Evolutionary conservation across 2,797 vertebrate species (phyloP).

Genomic region (Ctenosaura bakeri): DNA sequence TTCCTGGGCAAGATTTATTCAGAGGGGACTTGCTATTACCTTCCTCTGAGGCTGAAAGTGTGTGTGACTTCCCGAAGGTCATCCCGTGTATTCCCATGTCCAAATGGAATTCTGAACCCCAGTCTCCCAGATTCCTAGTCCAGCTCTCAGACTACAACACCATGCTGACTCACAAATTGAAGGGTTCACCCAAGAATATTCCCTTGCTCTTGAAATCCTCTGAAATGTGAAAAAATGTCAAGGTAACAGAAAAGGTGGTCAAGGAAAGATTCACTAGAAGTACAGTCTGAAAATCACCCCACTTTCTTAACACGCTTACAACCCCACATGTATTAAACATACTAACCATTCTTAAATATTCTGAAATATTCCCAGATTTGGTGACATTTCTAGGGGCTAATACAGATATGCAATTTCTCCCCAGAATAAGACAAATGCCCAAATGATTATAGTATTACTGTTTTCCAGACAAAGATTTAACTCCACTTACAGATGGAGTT

Average conservation of each 20-base stretch:
- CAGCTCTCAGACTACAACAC: not conserved
- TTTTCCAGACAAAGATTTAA: conserved; percentile 15
- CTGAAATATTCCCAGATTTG: not conserved
- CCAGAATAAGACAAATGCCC: no score
- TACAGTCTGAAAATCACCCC: not conserved
- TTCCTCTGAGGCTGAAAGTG: no score
- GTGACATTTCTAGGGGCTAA: not conserved
- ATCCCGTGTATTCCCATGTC: no score
- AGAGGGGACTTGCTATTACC: no score
- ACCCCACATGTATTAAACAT: not conserved
- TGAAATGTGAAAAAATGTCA: not conserved
- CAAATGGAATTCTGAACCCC: no score
- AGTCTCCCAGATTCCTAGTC: not conserved
- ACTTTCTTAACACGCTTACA: not conserved
- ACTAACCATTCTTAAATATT: not conserved
- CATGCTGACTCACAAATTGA: not conserved
- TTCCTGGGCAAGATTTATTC: no score
- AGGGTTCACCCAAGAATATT: not conserved
- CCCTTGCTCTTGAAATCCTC: not conserved
- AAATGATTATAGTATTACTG: not conserved
- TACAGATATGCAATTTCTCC: not conserved
- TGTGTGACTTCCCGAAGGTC: no score
- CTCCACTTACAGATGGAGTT: not conserved
- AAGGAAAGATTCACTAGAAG: no score
- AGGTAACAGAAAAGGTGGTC: not conserved